A percentile compares a stretch with the other conserved stretches of the same genome.
phyloP scores from a whole-genome alignment of 2,113 vertebrate species.

The Cyprinodon tularosa region DNA sequence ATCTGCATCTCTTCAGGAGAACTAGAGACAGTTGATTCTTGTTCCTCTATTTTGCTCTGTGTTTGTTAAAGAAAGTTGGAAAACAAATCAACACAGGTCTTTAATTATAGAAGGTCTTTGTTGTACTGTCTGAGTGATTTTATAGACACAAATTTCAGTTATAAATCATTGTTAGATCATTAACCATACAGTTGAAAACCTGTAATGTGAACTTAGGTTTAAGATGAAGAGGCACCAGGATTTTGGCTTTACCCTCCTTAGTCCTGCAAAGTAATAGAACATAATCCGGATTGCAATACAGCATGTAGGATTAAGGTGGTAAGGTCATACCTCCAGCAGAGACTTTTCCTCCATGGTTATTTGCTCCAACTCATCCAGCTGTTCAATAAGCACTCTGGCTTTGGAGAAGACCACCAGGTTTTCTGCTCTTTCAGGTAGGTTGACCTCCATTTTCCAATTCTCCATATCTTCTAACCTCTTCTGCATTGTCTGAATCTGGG shows the following conservation, averaged over 20 bases:
- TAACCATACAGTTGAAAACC: background rate
- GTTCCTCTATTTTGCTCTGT: conserved; percentile 30
- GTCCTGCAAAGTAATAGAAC: no score
- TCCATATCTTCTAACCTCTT: conserved; percentile 83
- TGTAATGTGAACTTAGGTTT: background rate
- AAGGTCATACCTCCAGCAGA: conserved; percentile 81
- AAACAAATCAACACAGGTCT: background rate
- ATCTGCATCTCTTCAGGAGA: conserved; percentile 5
- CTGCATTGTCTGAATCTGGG: conserved; percentile 86
- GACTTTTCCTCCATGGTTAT: conserved; percentile 81
- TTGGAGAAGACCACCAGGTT: conserved; percentile 83
- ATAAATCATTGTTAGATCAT: background rate
- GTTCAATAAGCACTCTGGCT: conserved; percentile 78
- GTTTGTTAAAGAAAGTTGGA: background rate
- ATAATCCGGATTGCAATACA: background rate
- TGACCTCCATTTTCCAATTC: conserved; percentile 78
- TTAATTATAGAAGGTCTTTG: background rate
- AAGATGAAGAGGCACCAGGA: background rate
- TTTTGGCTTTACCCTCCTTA: no score
- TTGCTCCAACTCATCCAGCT: conserved; percentile 83
- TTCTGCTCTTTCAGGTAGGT: conserved; percentile 72
- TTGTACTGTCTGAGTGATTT: background rate
- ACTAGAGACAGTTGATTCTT: background rate
- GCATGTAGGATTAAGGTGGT: background rate
- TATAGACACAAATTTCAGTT: background rate